A percentile compares a stretch with the other conserved stretches of the same genome.
Conservation (phyloP, 2,113 vertebrate species). For the Cyanistes caeruleus region DNA sequence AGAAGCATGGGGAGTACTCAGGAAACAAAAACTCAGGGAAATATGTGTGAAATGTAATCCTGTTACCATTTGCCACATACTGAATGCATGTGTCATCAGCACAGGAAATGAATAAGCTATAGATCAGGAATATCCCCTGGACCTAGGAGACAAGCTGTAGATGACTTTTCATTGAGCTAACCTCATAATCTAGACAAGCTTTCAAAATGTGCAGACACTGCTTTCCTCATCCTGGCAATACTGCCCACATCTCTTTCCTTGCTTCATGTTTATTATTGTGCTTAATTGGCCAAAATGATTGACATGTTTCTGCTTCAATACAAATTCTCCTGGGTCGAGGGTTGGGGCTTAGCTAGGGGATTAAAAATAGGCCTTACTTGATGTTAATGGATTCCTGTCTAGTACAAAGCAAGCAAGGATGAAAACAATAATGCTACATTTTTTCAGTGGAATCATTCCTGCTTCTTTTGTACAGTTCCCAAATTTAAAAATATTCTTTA, state of each 20-base stretch:
- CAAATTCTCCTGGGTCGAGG: not conserved
- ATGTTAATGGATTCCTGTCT: constrained; percentile 20
- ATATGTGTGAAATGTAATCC: constrained; percentile 53
- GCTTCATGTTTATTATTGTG: constrained; percentile 24
- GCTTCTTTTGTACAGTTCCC: not conserved
- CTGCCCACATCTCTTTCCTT: not conserved
- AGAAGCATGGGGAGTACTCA: not conserved
- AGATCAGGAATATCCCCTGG: not conserved
- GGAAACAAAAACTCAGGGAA: constrained; percentile 29
- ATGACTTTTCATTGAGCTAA: constrained; percentile 18
- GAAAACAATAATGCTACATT: not conserved
- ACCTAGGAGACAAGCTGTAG: not conserved
- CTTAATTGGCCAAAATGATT: constrained; percentile 40
- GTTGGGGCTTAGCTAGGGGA: not conserved
- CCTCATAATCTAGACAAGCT: not conserved
- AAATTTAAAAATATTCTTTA: not conserved
- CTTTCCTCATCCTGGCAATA: not conserved
- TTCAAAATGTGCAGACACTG: constrained; percentile 5
- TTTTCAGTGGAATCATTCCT: not conserved
- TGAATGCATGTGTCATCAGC: not conserved
- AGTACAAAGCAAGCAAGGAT: not conserved
- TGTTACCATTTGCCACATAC: constrained; percentile 9
- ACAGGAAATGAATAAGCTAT: constrained; percentile 29
- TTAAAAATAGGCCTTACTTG: constrained; percentile 6
- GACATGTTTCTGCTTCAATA: constrained; percentile 17